phyloP scores from a whole-genome alignment of 2,888 invertebrate species.

The Onchidella celtica region DNA sequence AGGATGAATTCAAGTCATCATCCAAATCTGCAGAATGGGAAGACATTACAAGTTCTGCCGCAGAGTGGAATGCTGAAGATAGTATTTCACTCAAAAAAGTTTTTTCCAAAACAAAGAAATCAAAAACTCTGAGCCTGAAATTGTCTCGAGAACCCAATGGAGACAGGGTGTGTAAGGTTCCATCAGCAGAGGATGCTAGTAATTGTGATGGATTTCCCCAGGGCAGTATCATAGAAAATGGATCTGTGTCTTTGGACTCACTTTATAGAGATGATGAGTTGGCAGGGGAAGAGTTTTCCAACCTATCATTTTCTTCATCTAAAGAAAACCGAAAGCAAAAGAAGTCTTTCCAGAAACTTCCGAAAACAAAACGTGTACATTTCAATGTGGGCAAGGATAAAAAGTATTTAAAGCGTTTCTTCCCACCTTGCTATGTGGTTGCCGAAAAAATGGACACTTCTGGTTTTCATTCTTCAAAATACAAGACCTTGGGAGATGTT shows the following conservation, averaged over 20 bases:
- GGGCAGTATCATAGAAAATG: conserved; percentile 5
- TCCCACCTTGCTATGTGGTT: conserved; percentile 48
- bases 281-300: conserved; percentile 11
- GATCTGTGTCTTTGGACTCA: background rate
- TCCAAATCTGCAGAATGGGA: background rate
- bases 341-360: conserved; percentile 4
- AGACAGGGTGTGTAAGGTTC: too few species aligned
- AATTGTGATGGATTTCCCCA: background rate
- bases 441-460: background rate
- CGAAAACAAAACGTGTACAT: background rate
- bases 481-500: background rate
- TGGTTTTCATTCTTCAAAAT: background rate
- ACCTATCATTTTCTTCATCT: conserved; percentile 34
- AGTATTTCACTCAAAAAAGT: background rate
- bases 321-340: conserved; percentile 33
- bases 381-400: conserved; percentile 38
- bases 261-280: background rate
- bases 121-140: too few species aligned
- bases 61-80: background rate
- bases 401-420: conserved; percentile 33
- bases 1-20: background rate
- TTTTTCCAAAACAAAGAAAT: background rate
- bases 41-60: background rate
- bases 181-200: background rate
- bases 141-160: too few species aligned